Base-by-base conservation (phyloP, 2,888 invertebrate species). In the Eulithis prunata region DNA sequence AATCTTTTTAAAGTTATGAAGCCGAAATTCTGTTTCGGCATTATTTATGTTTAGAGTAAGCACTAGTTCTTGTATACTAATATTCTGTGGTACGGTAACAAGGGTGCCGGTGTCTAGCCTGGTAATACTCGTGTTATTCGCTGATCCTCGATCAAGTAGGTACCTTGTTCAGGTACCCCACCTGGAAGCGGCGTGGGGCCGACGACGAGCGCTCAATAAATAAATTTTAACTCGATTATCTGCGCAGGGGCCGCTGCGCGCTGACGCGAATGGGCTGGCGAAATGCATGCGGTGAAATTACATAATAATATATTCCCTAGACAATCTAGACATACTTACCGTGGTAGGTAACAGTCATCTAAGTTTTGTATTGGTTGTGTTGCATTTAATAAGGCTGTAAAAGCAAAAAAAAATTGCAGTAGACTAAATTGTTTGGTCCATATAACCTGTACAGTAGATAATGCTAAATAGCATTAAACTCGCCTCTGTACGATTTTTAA, bases 161-260 rank as follows among this genome's bases (percentile, higher is more conserved):
- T 21, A 21, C 21, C 21, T 32, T 32, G 46, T 13, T 13, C 13
- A 13, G 1, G 46, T 6, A 13, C 13, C 46, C 10, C 3, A 13
- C 8, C 12, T 11, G 49, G 10, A 21, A 28, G 53, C 49, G 64
- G 46, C 49, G 66, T 36, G 55, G 49, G 56, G 60, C 68, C 64
- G 47, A 38, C 58, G 32, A 32, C 8, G 60, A 46, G 46, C 57
- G 55, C 58, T 62, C 58, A 58, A 62, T 66, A 55, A 59, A 66
- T 66, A 58, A 64, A 61, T 62, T 64, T 32, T 56, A 62, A 59
- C 59, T 65, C 49, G 59, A 68, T 65, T 62, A 68, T 62, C 64
- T 56, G 64, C 64, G 53, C 57, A 46, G 47, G 57, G 28, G 57
- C 57, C 54, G 58, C 54, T 28, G 5, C 52, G 32, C 32, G 13